phyloP scores from a whole-genome alignment of 2,888 invertebrate species.

The Aplocera efformata region DNA sequence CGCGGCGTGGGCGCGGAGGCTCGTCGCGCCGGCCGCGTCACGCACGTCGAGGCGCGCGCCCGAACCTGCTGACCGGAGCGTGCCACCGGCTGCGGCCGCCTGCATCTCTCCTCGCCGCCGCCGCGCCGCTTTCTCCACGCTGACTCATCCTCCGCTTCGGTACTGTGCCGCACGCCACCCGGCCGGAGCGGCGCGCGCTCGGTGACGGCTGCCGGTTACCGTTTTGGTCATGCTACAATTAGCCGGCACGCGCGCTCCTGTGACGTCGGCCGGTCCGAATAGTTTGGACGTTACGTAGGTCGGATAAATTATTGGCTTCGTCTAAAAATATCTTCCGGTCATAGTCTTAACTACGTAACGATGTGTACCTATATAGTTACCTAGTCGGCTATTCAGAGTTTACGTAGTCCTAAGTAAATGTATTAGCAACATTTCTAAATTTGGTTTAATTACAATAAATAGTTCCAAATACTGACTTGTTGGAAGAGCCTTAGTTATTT shows the following conservation, averaged over 20 bases:
- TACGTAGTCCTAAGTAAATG: too few relatives aligned
- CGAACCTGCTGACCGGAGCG: slow-evolving; percentile 27
- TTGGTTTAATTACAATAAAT: too few relatives aligned
- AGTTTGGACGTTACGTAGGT: slow-evolving; percentile 63
- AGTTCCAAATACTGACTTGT: too few relatives aligned
- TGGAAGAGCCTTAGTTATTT: too few relatives aligned
- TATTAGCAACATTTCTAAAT: too few relatives aligned
- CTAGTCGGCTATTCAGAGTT: slow-evolving; percentile 35
- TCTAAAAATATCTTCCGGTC: slow-evolving; percentile 64
- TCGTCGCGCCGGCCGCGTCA: slow-evolving; percentile 54
- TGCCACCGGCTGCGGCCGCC: slow-evolving; percentile 26
- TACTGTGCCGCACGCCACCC: slow-evolving; percentile 40
- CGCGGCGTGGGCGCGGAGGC: slow-evolving; percentile 66
- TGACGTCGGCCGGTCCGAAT: slow-evolving; percentile 68
- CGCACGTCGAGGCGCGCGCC: slow-evolving; percentile 34
- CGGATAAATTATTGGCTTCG: slow-evolving; percentile 59
- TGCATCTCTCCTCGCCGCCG: slow-evolving; percentile 27
- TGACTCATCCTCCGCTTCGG: slow-evolving; percentile 69
- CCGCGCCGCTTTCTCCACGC: slow-evolving; percentile 40
- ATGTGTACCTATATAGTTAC: slow-evolving; percentile 33
- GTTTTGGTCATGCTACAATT: slow-evolving; percentile 76
- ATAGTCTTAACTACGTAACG: slow-evolving; percentile 54
- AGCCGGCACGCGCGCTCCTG: slow-evolving; percentile 65
- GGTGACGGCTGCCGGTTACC: slow-evolving; percentile 56
- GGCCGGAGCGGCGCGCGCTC: slow-evolving; percentile 36